These are phyloP conservation scores for Ondatra zibethicus DNA, from an alignment of 2,113 vertebrate species.

Conservation along the genomic window DNA sequence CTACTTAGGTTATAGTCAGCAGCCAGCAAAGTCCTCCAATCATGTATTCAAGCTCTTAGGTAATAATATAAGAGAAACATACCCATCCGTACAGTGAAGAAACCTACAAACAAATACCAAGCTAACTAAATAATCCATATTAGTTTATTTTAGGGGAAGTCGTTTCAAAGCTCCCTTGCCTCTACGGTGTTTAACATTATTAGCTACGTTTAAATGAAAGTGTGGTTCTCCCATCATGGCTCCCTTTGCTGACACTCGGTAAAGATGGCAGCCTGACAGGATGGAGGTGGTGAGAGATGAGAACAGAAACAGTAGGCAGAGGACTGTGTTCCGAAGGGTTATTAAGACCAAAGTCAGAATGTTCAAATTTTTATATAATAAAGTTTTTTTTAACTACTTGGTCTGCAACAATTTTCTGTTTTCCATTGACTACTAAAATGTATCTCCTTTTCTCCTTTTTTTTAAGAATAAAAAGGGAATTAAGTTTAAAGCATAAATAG, in stretches of 20 bases:
- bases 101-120: constrained; percentile 30
- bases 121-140: constrained; percentile 34
- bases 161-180: background rate
- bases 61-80: background rate
- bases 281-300: background rate
- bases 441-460: background rate
- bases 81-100: background rate
- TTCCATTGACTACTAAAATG: constrained; percentile 26
- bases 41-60: background rate
- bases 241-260: background rate
- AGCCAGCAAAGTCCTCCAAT: background rate
- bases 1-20: background rate
- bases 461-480: background rate
- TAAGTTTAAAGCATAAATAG: constrained; percentile 46
- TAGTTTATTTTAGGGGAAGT: constrained; percentile 51
- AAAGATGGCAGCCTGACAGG: background rate
- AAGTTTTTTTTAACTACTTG: background rate
- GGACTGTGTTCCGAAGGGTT: background rate
- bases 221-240: background rate
- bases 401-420: background rate
- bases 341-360: background rate
- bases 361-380: background rate
- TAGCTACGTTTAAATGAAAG: constrained; percentile 28
- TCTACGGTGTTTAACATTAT: constrained; percentile 34
- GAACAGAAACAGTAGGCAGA: background rate